Conservation (phyloP, 2,888 invertebrate species). For the Tiliacea citrago region DNA sequence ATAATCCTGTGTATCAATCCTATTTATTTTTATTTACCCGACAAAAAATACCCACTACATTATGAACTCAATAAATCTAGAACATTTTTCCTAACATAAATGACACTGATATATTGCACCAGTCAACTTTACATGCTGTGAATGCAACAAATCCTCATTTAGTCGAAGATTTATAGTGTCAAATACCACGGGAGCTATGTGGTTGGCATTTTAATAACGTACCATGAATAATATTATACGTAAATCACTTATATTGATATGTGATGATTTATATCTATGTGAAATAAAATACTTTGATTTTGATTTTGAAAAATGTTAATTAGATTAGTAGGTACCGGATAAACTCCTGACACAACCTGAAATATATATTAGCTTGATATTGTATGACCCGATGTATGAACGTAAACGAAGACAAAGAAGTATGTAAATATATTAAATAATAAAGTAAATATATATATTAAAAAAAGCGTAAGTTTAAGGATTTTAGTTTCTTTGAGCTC, state of each 20-base stretch:
- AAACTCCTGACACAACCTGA: too few species aligned
- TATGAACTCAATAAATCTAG: constrained; percentile 52
- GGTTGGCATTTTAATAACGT: constrained; percentile 64
- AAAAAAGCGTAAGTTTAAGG: too few species aligned
- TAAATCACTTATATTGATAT: constrained; percentile 63
- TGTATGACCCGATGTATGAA: too few species aligned
- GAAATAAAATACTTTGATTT: too few species aligned
- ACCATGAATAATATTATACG: constrained; percentile 64
- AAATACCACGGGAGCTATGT: constrained; percentile 61
- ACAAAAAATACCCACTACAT: constrained; percentile 15
- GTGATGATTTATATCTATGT: too few species aligned
- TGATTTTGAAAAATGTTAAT: too few species aligned
- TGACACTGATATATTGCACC: constrained; percentile 51
- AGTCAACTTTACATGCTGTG: constrained; percentile 62
- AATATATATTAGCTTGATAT: too few species aligned
- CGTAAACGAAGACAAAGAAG: too few species aligned
- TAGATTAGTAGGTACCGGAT: too few species aligned
- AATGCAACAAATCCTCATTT: constrained; percentile 71
- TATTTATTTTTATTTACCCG: not conserved
- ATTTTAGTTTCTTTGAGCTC: too few species aligned
- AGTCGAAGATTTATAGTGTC: constrained; percentile 69
- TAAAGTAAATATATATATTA: too few species aligned
- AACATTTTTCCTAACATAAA: constrained; percentile 47
- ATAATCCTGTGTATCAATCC: not conserved
- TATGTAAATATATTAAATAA: too few species aligned